Conservation (phyloP, 2,888 invertebrate species). For the Melanostoma scalare region DNA sequence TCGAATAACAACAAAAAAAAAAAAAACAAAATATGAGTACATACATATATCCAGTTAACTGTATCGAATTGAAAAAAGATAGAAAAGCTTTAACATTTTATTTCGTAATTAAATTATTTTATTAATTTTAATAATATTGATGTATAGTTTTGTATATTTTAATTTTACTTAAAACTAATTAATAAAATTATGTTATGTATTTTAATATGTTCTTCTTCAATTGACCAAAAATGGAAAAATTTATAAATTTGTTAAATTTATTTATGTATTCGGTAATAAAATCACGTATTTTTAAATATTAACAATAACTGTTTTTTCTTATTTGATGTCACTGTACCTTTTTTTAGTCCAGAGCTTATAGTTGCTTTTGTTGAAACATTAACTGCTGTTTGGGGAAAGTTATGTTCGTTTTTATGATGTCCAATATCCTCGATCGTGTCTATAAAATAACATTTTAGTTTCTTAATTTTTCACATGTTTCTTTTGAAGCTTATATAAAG, state of each 20-base stretch:
- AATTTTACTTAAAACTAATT: constrained; percentile 4
- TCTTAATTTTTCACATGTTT: no score
- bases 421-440: no score
- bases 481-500: no score
- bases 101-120: constrained; percentile 57
- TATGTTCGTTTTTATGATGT: no score
- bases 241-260: constrained; percentile 54
- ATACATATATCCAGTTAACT: constrained; percentile 22
- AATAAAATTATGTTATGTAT: not conserved
- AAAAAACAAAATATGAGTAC: not conserved
- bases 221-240: constrained; percentile 34
- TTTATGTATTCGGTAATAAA: constrained; percentile 60
- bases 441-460: no score
- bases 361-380: no score
- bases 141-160: constrained; percentile 32
- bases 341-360: constrained; percentile 38
- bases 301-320: not conserved
- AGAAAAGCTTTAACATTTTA: constrained; percentile 59
- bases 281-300: constrained; percentile 21
- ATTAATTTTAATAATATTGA: constrained; percentile 35
- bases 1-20: not conserved
- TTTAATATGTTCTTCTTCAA: constrained; percentile 12
- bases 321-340: not conserved
- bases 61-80: constrained; percentile 35
- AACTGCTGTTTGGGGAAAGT: no score